Base-by-base conservation (phyloP, 2,888 invertebrate species). In the Epinotia ramella region DNA sequence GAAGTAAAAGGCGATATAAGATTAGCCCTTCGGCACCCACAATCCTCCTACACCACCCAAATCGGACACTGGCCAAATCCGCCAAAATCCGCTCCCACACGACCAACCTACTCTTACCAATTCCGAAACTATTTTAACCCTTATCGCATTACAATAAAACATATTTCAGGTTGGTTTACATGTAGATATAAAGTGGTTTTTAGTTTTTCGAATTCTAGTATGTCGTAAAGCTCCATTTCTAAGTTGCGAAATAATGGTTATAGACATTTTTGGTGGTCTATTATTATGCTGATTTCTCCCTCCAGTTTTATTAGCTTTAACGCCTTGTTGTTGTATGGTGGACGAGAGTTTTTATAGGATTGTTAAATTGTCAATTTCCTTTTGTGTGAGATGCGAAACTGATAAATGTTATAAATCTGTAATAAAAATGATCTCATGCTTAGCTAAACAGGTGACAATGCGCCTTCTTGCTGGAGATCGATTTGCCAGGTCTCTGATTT, bases 1-100 rank as follows among this genome's bases (percentile, higher is more conserved):
- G 69, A 79, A 81, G 85, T 85, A 85, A 85, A 85, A 85, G 85
- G 82, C 79, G 84, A 82, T 81, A 79, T 76, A 75, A 77, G 60
- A 69, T 59, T 24, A 62, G 71, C 72, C 72, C 73, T 76, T 69
- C 63, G n/a, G 53, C 69, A 46, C 79, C 86, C 91, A 86, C 89
- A 88, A 80, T 77, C 74, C 75, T 79, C 89, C 89, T 86, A 88
- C 89, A 81, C 84, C 77, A 79, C 76, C 79, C 81, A 79, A 81
- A 81, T 80, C 80, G 80, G 82, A 78, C 84, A 84, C 90, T 93
- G 94, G 90, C 94, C 94, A 92, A 87, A 73, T 78, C 87, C 87
- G 86, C 91, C 93, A 91, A 91, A 93, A 88, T 80, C 77, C 75
- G 87, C 88, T 86, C 93, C 91, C 87, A 91, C 91, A 81, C 82